These are phyloP conservation scores for Drosophila emarginata DNA, from an alignment of 2,888 invertebrate species.

Conservation along the genomic window DNA sequence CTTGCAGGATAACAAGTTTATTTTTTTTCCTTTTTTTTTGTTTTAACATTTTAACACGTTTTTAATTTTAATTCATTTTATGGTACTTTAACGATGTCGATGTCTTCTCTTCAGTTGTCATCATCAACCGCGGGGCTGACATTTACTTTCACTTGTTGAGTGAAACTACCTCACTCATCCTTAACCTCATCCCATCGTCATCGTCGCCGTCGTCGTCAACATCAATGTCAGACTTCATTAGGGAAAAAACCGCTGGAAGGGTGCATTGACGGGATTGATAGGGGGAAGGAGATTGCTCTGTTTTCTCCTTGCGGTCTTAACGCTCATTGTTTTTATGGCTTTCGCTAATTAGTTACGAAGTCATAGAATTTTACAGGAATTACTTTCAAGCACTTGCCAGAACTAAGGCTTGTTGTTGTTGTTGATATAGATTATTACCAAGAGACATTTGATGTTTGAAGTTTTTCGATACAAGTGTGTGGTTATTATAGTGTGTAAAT, in stretches of 20 bases:
- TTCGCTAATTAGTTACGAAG: conserved; percentile 80
- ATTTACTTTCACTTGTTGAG: conserved; percentile 69
- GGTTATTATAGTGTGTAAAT: conserved; percentile 2
- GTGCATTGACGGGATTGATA: conserved; percentile 20
- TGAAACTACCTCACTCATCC: conserved; percentile 23
- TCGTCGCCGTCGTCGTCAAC: conserved; percentile 46
- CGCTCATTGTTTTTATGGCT: conserved; percentile 78
- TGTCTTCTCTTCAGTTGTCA: conserved; percentile 34
- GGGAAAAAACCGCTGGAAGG: conserved; percentile 24
- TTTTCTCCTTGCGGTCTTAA: conserved; percentile 39
- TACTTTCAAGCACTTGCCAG: conserved; percentile 50
- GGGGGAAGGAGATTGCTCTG: conserved; percentile 24
- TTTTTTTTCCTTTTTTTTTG: conserved; percentile 39
- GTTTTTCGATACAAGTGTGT: neutral
- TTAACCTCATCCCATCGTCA: neutral
- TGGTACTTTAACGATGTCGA: conserved; percentile 59
- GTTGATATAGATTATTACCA: conserved; percentile 19
- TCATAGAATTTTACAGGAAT: conserved; percentile 78
- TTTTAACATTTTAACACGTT: conserved; percentile 78
- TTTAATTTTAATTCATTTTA: conserved; percentile 79
- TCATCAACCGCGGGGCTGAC: conserved; percentile 36
- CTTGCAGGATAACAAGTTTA: conserved; percentile 45
- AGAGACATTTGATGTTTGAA: neutral
- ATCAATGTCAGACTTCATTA: conserved; percentile 73
- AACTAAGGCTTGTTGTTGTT: conserved; percentile 56